Evolutionary conservation across 2,797 vertebrate species (phyloP).

Genomic region (Arnoldichthys spilopterus): DNA sequence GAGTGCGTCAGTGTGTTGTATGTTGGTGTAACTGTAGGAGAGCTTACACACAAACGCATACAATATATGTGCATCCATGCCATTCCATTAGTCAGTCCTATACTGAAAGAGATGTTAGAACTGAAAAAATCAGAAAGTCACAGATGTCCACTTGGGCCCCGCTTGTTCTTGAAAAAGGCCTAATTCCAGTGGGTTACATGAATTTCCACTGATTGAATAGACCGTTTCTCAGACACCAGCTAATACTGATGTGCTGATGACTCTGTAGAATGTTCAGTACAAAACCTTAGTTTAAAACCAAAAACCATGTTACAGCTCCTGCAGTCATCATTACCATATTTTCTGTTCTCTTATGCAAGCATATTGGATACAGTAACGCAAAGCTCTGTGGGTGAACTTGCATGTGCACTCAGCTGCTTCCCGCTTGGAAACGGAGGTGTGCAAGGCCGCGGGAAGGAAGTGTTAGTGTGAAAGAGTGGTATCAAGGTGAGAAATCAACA

Average conservation of each 20-base stretch:
- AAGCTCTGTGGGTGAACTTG: neutral
- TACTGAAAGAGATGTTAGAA: too few relatives aligned
- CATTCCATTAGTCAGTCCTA: neutral
- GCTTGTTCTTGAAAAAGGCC: neutral
- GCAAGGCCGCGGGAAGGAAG: conserved; percentile 69
- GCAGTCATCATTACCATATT: neutral
- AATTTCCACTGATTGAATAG: too few relatives aligned
- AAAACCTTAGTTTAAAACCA: neutral
- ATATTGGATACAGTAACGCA: neutral
- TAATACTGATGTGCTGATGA: neutral
- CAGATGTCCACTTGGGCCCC: too few relatives aligned
- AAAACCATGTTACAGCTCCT: neutral
- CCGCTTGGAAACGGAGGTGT: conserved; percentile 33
- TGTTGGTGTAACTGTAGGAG: conserved; percentile 6
- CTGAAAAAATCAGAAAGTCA: too few relatives aligned
- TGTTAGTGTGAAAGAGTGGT: conserved; percentile 62
- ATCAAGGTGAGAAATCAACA: conserved; percentile 69
- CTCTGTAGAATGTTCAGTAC: neutral
- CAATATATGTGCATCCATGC: neutral
- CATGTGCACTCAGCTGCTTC: neutral
- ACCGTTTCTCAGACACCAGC: neutral
- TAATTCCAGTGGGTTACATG: neutral
- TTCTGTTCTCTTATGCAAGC: neutral
- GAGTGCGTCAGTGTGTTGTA: conserved; percentile 50
- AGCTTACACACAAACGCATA: neutral